Evolutionary conservation across 2,888 invertebrate genomes (phyloP).

Genomic region (Pterostichus niger): DNA sequence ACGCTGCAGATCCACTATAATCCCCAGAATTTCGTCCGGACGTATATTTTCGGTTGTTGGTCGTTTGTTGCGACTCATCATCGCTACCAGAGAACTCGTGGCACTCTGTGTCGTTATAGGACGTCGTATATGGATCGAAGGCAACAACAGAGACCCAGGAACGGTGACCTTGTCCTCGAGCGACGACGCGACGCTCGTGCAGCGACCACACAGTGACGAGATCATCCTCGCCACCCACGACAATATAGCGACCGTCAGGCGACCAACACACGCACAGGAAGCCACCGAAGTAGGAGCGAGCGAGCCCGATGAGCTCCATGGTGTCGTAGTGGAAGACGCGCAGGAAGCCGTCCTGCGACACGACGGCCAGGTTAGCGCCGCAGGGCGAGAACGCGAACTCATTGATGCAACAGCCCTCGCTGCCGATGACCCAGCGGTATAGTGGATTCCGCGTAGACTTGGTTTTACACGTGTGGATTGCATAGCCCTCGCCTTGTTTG

Average conservation of each 20-base stretch:
- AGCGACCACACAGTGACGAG: constrained; percentile 98
- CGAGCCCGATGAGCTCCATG: constrained; percentile 96
- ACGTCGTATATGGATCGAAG: constrained; percentile 92
- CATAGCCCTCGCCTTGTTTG: constrained; percentile 96
- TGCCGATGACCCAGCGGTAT: constrained; percentile 93
- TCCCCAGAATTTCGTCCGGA: constrained; percentile 69
- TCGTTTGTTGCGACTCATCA: constrained; percentile 78
- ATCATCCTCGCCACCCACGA: constrained; percentile 99
- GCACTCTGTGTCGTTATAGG: constrained; percentile 82
- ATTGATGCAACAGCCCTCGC: constrained; percentile 91
- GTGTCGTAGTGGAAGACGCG: constrained; percentile 98
- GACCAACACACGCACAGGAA: constrained; percentile 99
- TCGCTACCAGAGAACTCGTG: constrained; percentile 80
- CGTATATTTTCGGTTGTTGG: constrained; percentile 70
- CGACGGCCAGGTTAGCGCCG: constrained; percentile 94
- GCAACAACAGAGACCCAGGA: constrained; percentile 99
- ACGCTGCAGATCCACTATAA: constrained; percentile 78
- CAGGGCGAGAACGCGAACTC: constrained; percentile 98
- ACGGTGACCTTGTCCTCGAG: constrained; percentile 98
- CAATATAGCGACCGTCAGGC: constrained; percentile 96
- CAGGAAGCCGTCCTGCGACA: constrained; percentile 96
- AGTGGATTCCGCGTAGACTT: constrained; percentile 97
- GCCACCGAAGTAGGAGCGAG: constrained; percentile 98
- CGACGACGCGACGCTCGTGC: constrained; percentile 94
- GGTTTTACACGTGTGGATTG: constrained; percentile 96